A percentile compares a stretch with the other conserved stretches of the same genome.
phyloP scores from a whole-genome alignment of 1,140 invertebrate genomes.

The Apis laboriosa region DNA sequence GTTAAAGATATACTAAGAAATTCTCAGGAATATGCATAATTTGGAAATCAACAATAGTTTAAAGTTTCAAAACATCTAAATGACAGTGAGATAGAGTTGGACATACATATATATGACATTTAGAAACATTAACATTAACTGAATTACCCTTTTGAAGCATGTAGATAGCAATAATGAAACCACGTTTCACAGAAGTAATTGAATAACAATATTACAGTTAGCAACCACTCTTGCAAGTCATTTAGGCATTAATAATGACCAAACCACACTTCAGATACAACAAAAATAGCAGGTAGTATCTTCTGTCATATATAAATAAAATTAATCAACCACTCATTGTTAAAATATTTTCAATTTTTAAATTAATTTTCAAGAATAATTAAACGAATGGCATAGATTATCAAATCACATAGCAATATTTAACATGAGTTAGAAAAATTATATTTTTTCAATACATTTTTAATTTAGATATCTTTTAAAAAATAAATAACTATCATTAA shows the following conservation, averaged over 20 bases:
- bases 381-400: background rate
- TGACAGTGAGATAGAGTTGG: background rate
- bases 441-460: too few relatives aligned
- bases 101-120: background rate
- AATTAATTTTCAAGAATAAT: background rate
- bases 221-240: background rate
- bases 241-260: background rate
- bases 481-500: too few relatives aligned
- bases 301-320: background rate
- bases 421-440: too few relatives aligned
- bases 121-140: background rate
- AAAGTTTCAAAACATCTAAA: background rate
- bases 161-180: background rate
- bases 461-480: too few relatives aligned
- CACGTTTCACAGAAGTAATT: background rate
- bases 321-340: background rate
- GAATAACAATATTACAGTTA: constrained; percentile 1
- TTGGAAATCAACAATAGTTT: background rate
- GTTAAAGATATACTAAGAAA: too few relatives aligned
- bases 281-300: background rate
- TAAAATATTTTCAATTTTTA: background rate
- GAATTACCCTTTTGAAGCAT: background rate
- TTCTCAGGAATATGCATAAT: background rate
- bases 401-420: too few relatives aligned
- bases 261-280: background rate